Evolutionary conservation across 2,113 vertebrate genomes (phyloP).

Genomic region (Delphinapterus leucas): DNA sequence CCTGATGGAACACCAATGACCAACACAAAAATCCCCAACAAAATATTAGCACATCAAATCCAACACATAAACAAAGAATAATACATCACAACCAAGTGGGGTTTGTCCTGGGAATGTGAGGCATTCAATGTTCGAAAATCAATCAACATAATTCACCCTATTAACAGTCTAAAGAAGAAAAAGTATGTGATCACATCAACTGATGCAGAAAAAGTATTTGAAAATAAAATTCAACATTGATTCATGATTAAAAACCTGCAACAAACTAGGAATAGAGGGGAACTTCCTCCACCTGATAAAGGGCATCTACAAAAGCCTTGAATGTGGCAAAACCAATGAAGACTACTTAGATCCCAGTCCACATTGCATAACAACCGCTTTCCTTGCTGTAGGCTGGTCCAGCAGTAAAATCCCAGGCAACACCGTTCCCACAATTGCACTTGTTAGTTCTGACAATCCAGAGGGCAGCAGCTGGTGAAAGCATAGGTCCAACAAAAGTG

Average conservation of each 20-base stretch:
- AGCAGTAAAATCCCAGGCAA: background rate
- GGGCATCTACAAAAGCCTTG: background rate
- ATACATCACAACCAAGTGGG: background rate
- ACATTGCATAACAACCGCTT: background rate
- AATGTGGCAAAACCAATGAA: background rate
- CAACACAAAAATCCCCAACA: background rate
- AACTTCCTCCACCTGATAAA: background rate
- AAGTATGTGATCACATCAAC: background rate
- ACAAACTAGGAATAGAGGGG: background rate
- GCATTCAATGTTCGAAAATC: background rate
- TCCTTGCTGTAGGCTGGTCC: background rate
- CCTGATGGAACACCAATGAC: background rate
- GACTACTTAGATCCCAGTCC: background rate
- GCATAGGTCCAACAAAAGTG: background rate
- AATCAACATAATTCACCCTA: background rate
- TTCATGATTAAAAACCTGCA: constrained; percentile 3
- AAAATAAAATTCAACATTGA: background rate
- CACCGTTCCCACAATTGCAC: background rate
- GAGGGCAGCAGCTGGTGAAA: background rate
- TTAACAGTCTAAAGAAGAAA: background rate
- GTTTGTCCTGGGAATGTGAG: background rate
- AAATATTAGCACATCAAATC: background rate
- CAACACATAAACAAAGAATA: background rate
- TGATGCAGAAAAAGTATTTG: background rate
- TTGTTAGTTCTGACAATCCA: background rate